These are phyloP conservation scores for Fringilla coelebs DNA, from an alignment of 2,797 vertebrate species.

Conservation along the genomic window DNA sequence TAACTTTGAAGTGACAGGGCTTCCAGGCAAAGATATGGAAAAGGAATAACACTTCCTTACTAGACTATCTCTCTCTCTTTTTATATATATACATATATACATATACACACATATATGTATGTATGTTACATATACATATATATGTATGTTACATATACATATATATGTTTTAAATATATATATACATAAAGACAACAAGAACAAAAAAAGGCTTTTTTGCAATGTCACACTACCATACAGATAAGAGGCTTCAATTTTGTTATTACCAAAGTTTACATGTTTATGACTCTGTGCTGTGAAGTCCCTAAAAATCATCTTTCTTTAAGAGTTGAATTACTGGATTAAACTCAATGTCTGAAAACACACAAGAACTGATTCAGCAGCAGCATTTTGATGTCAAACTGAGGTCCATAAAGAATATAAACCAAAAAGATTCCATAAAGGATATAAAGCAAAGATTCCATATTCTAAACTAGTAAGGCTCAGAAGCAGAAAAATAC, in stretches of 20 bases:
- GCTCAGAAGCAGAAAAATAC: conserved; percentile 45
- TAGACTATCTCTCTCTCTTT: background rate
- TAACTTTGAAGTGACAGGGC: background rate
- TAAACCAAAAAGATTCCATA: background rate
- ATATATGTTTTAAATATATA: too few species aligned
- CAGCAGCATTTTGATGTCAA: conserved; percentile 33
- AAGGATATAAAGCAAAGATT: conserved; percentile 6
- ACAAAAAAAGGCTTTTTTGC: background rate
- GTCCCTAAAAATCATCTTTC: background rate
- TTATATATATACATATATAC: background rate
- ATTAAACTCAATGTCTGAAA: conserved; percentile 9
- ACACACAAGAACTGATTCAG: conserved; percentile 11
- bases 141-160: too few species aligned
- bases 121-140: background rate
- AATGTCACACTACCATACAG: background rate
- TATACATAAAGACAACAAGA: background rate
- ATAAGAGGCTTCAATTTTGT: background rate
- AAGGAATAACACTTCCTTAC: background rate
- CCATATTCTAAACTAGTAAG: background rate
- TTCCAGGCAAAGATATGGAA: background rate
- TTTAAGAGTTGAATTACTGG: background rate
- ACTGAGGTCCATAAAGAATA: conserved; percentile 18
- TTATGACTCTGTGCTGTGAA: conserved; percentile 12
- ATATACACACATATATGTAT: background rate
- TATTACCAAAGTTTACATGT: background rate